Percentiles rank a stretch among this genome's conserved stretches.
phyloP scores from a whole-genome alignment of 1,140 invertebrate species.

The Bombus affinis region DNA sequence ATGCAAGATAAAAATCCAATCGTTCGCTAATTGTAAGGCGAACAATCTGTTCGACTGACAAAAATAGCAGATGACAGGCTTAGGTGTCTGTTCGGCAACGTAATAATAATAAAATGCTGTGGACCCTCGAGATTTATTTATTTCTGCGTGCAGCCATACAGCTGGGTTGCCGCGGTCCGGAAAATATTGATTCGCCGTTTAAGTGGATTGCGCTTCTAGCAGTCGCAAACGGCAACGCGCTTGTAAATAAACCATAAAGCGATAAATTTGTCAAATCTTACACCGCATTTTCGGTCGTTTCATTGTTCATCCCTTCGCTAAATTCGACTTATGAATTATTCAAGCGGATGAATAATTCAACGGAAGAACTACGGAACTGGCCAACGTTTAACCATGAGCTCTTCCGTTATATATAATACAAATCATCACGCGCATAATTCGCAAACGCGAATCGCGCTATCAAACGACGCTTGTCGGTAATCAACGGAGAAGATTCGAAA shows the following conservation, averaged over 20 bases:
- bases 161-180: not conserved
- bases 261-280: slow-evolving; percentile 58
- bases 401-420: slow-evolving; percentile 28
- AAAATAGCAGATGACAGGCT: not conserved
- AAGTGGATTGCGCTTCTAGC: slow-evolving; percentile 40
- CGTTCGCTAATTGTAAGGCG: too few relatives aligned
- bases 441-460: not conserved
- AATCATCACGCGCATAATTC: slow-evolving; percentile 39
- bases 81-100: not conserved
- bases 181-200: slow-evolving; percentile 47
- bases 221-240: not conserved
- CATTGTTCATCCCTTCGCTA: slow-evolving; percentile 39
- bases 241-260: slow-evolving; percentile 50
- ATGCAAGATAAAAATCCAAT: not conserved
- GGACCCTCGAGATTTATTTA: slow-evolving; percentile 1
- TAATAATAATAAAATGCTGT: slow-evolving; percentile 24
- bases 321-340: slow-evolving; percentile 49
- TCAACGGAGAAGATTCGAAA: not conserved
- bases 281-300: slow-evolving; percentile 45
- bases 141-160: not conserved
- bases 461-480: not conserved
- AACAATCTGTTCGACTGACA: too few relatives aligned
- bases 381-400: slow-evolving; percentile 45
- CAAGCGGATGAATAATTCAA: slow-evolving; percentile 47
- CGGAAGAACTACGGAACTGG: slow-evolving; percentile 38